Percentiles rank a stretch among this genome's conserved stretches.
Conservation (phyloP, 2,797 vertebrate species). For the Helicolenus hilgendorfi region DNA sequence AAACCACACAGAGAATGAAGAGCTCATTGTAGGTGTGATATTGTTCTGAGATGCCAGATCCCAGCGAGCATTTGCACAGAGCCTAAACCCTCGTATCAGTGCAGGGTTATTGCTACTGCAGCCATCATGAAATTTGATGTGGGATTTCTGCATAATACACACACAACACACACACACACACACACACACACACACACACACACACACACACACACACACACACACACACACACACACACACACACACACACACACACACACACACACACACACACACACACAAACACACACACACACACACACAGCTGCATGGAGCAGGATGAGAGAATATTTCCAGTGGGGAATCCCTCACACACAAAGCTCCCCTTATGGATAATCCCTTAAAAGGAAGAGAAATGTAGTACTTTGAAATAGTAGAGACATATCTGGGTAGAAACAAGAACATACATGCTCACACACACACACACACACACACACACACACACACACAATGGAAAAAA, state of each 20-base stretch:
- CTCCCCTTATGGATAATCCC: conserved; percentile 39
- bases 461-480: neutral
- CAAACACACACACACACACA: neutral
- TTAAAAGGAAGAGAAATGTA: conserved; percentile 25
- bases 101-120: conserved; percentile 28
- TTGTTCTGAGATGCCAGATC: conserved; percentile 42
- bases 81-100: conserved; percentile 14
- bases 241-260: neutral
- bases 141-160: conserved; percentile 26
- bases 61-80: conserved; percentile 16
- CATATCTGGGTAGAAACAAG: neutral
- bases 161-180: neutral
- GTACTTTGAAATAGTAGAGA: conserved; percentile 20
- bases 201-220: neutral
- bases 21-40: conserved; percentile 47
- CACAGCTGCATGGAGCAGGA: conserved; percentile 47
- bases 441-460: neutral
- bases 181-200: too few species aligned
- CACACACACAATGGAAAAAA: neutral
- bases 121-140: conserved; percentile 41
- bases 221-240: neutral
- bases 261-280: neutral
- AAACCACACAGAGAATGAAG: conserved; percentile 38
- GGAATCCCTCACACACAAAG: conserved; percentile 54
- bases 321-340: conserved; percentile 51